phyloP scores from a whole-genome alignment of 2,888 invertebrate species.

The Megalurothrips usitatus region DNA sequence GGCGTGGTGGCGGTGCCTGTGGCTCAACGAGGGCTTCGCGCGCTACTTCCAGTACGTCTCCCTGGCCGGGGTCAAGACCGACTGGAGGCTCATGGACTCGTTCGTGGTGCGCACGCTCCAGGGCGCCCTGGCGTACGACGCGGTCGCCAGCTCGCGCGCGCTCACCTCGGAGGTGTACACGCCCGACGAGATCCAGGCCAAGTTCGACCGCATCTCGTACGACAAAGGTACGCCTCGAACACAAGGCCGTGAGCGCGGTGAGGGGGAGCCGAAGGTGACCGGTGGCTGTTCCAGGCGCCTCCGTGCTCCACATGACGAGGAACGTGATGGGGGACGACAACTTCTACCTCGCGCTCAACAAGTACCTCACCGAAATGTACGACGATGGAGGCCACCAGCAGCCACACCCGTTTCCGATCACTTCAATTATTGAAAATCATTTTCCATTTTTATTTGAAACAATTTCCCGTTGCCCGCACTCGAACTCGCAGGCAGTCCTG shows the following conservation, averaged over 20 bases:
- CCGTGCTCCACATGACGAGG: slow-evolving; percentile 53
- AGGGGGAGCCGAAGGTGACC: neutral
- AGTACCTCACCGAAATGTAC: slow-evolving; percentile 36
- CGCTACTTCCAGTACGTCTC: slow-evolving; percentile 46
- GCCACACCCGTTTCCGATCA: neutral
- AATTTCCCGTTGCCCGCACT: too few relatives aligned
- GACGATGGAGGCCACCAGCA: too few relatives aligned
- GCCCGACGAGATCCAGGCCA: slow-evolving; percentile 28
- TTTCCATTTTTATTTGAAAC: too few relatives aligned
- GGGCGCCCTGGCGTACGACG: slow-evolving; percentile 33
- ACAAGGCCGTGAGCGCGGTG: neutral
- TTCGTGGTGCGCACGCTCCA: slow-evolving; percentile 55
- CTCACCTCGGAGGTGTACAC: slow-evolving; percentile 27
- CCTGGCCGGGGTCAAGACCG: slow-evolving; percentile 48
- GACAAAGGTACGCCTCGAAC: slow-evolving; percentile 33
- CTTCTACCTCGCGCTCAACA: slow-evolving; percentile 45
- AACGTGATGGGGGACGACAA: slow-evolving; percentile 48
- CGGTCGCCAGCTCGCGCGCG: slow-evolving; percentile 27
- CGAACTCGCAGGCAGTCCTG: slow-evolving; percentile 50
- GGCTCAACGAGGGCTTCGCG: slow-evolving; percentile 47
- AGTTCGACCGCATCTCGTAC: slow-evolving; percentile 35
- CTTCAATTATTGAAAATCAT: too few relatives aligned
- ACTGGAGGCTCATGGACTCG: slow-evolving; percentile 56
- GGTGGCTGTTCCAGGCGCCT: slow-evolving; percentile 44
- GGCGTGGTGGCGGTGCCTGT: slow-evolving; percentile 39